Conservation (phyloP, 2,113 vertebrate genomes). For the Laticauda colubrina region DNA sequence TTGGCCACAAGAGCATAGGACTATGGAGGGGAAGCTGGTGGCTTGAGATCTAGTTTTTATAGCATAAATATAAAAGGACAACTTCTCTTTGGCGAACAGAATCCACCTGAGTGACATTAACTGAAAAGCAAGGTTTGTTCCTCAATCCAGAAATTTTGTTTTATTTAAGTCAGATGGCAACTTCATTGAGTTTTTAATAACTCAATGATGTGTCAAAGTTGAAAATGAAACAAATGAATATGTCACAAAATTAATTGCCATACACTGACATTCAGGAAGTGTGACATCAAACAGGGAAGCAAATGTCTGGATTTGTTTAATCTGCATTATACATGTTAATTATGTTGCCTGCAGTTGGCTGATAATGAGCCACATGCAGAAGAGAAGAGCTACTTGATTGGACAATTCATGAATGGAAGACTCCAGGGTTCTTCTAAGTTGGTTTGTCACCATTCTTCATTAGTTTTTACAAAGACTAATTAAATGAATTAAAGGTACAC, state of each 20-base stretch:
- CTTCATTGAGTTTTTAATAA: slow-evolving; percentile 34
- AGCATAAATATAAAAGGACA: background rate
- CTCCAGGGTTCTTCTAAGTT: slow-evolving; percentile 29
- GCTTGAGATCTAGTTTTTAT: background rate
- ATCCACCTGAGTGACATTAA: slow-evolving; percentile 12
- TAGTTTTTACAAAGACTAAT: slow-evolving; percentile 35
- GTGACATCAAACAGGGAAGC: slow-evolving; percentile 25
- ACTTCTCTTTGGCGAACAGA: background rate
- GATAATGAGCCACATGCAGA: slow-evolving; percentile 35
- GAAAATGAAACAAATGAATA: slow-evolving; percentile 41
- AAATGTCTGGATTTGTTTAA: slow-evolving; percentile 40
- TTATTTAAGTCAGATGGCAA: slow-evolving; percentile 25
- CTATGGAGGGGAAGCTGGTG: background rate
- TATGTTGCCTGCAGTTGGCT: slow-evolving; percentile 36
- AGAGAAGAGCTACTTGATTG: slow-evolving; percentile 12
- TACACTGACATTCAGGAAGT: slow-evolving; percentile 22
- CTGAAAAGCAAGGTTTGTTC: background rate
- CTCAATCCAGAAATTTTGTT: background rate
- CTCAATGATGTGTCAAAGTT: slow-evolving; percentile 24
- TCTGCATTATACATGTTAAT: slow-evolving; percentile 38
- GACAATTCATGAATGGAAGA: slow-evolving; percentile 20
- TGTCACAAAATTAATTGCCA: slow-evolving; percentile 37
- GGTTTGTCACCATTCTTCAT: slow-evolving; percentile 12
- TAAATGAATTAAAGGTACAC: slow-evolving; percentile 28
- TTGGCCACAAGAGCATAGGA: background rate